Base-by-base conservation (phyloP, 2,797 vertebrate species). In the Sebastes itinus region DNA sequence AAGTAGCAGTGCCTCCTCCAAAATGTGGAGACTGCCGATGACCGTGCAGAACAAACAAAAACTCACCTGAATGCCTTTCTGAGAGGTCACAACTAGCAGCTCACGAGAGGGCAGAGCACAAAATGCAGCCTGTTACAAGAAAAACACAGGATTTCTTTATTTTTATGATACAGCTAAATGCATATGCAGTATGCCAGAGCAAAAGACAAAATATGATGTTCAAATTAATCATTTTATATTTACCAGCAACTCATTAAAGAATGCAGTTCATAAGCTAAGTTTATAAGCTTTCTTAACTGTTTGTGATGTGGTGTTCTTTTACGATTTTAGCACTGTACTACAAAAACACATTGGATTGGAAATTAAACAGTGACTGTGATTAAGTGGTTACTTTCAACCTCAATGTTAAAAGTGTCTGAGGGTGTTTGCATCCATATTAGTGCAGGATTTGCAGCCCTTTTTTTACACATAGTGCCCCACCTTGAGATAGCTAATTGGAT, bases 41-140 rank as follows among this genome's bases (percentile, higher is more conserved):
- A 64, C 22, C 38, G 38, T 1, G 1, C 4, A 65, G 20, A 75
- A 9, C 65, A 6, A 16, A 30, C 10, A 69, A 60, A 22, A 22
- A 65, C 77, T 86, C 30, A 94, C 94, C 96, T 99, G 98, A 78
- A 99, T 97, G 20, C 98, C 97, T 81, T 96, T 97, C 90, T 98
- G 97, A 18, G 97, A 99, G 1, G 98, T 96, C 81, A 99, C 95
- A 46, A 99, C 98, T 80, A 99, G 93, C 69, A 99, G 92, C 10
- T 97, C 95, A 11, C 98, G 95, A 3, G 96, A 96, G 0, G 97
- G 97, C 30, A 99, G 95, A 8, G 93, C 92, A 76, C 98, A 99
- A 96, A 98, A 99, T 0, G 96, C 94, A n/a, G 97, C 97, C 98
- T 99, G 92, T 35, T 20, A 55, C 1, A 74, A 88, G 88, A 54